Conservation (phyloP, 1,140 invertebrate species). For the Globodera rostochiensis region DNA sequence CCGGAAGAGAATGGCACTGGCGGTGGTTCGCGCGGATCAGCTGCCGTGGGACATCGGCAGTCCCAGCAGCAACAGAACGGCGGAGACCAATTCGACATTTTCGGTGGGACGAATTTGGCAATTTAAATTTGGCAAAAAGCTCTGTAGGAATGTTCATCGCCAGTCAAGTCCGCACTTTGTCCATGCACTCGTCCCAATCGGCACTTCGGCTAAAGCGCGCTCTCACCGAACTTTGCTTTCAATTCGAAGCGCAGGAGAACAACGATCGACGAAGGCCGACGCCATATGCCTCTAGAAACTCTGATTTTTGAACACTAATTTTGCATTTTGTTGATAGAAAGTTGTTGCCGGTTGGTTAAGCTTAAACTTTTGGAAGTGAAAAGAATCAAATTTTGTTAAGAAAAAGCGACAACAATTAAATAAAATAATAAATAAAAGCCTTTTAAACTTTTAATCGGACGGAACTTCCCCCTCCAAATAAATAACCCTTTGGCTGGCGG, state of each 20-base stretch:
- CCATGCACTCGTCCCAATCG: slow-evolving; percentile 15
- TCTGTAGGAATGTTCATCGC: slow-evolving; percentile 26
- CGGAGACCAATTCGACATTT: slow-evolving; percentile 29
- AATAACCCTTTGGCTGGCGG: not conserved
- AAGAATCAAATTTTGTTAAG: not conserved
- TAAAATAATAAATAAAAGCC: not conserved
- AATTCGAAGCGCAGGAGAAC: slow-evolving; percentile 25
- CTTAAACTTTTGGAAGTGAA: too few species aligned
- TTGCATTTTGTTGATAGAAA: too few species aligned
- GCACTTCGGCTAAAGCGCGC: slow-evolving; percentile 20
- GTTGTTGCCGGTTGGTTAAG: too few species aligned
- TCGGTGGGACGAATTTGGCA: slow-evolving; percentile 6
- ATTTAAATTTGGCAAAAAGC: not conserved
- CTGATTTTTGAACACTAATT: not conserved
- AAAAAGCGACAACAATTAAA: not conserved
- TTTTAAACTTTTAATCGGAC: not conserved
- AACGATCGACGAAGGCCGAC: not conserved
- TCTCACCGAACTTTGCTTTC: slow-evolving; percentile 28
- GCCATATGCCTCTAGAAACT: not conserved
- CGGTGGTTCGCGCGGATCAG: not conserved
- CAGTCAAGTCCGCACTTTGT: slow-evolving; percentile 18
- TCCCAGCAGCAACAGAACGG: slow-evolving; percentile 4
- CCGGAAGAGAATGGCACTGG: not conserved
- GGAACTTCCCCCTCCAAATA: not conserved
- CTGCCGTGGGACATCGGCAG: not conserved